Conservation (phyloP, 2,888 invertebrate genomes). For the Serripes groenlandicus region DNA sequence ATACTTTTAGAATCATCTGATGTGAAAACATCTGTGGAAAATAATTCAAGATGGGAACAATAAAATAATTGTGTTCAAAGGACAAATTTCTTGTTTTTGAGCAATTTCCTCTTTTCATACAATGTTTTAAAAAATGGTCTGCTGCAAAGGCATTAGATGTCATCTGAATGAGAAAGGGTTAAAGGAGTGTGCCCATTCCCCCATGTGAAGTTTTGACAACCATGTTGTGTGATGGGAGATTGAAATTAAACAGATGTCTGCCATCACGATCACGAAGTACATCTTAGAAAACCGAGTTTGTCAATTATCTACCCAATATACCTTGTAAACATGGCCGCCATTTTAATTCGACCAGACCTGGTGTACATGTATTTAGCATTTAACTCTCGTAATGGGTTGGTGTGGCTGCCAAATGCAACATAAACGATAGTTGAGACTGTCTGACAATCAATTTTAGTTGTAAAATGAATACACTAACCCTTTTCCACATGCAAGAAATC, state of each 20-base stretch:
- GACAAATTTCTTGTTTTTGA: no score
- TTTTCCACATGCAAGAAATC: no score
- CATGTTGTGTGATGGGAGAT: constrained; percentile 37
- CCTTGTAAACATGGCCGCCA: constrained; percentile 19
- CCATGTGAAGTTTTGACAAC: constrained; percentile 58
- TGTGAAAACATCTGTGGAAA: no score
- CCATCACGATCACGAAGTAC: constrained; percentile 24
- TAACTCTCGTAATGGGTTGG: neutral
- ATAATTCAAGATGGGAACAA: no score
- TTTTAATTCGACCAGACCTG: constrained; percentile 23
- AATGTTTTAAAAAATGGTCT: neutral
- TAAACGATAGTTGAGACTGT: no score
- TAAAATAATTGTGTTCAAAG: no score
- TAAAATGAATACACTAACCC: no score
- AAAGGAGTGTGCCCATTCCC: constrained; percentile 8
- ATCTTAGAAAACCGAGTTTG: constrained; percentile 14
- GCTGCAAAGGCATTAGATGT: neutral
- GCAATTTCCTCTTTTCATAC: neutral
- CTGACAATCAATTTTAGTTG: no score
- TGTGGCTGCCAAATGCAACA: neutral
- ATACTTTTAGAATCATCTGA: no score
- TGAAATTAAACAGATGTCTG: constrained; percentile 57
- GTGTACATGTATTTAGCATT: constrained; percentile 5
- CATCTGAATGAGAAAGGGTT: constrained; percentile 2
- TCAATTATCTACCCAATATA: constrained; percentile 22